Evolutionary conservation across 2,797 vertebrate genomes (phyloP), one percentile per base, ranked within the genome.

Genomic region (Cryptoprocta ferox): DNA sequence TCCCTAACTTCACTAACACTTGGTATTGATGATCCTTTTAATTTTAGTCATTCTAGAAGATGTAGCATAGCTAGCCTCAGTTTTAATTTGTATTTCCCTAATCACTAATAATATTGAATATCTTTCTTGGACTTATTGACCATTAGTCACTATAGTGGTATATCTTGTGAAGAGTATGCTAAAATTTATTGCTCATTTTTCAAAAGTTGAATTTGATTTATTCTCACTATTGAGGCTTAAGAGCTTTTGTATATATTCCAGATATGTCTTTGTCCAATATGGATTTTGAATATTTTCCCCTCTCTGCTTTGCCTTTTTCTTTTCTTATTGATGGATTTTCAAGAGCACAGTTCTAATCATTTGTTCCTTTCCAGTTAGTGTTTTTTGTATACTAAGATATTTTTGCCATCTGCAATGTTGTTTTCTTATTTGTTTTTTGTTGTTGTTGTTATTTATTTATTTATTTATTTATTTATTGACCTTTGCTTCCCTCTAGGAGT

Each of bases 51-150:
- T 37, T 56, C 21, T 63, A 71, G 2, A 11, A 11, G 68, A 76
- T 75, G 5, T 56, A 19, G 15, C 76, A 15, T 83, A 59, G 16
- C 1, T 39, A 53, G 24, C 5, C 48, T 19, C 75, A 5, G 48
- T 76, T 92, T 95, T 88, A 88, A 82, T 76, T 68, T 61, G 15
- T 7, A 68, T 82, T 91, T 88, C 37, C 48, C 28, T 68, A n/a
- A 92, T 92, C 32, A 75, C 66, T 26, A 13, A 4, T 76, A 48
- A 59, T 39, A 68, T 3, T 15, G 3, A 76, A 59, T 16, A 80
- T 45, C 56, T 73, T 80, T 63, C 24, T 86, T 81, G 13, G 48
- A 50, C 50, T 56, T 63, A 35, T 21, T 7, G 21, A 39, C 15
- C 18, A 66, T 70, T 65, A 71, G 37, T 63, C 71, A 68, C 45